Conservation (phyloP, 2,113 vertebrate genomes). For the Galeopterus variegatus region DNA sequence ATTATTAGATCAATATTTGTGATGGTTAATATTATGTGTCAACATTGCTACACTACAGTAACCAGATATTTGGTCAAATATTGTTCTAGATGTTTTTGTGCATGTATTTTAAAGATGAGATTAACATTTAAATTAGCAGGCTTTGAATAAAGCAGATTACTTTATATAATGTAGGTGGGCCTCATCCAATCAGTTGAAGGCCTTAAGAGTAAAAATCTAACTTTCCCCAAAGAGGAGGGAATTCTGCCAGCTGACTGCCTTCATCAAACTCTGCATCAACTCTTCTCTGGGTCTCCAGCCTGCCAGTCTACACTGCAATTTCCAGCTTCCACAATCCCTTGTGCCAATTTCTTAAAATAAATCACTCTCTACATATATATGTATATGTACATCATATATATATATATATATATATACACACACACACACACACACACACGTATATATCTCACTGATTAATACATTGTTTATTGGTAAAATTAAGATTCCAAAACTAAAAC, state of each 20-base stretch:
- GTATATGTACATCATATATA: background rate
- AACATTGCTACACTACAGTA: background rate
- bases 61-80: background rate
- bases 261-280: background rate
- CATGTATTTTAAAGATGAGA: slow-evolving; percentile 15
- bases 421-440: too few species aligned
- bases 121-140: background rate
- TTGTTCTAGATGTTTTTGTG: slow-evolving; percentile 22
- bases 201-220: background rate
- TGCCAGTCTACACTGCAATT: background rate
- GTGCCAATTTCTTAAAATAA: background rate
- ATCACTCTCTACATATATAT: background rate
- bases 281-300: background rate
- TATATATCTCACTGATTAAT: background rate
- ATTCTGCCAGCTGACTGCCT: background rate
- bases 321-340: background rate
- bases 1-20: background rate
- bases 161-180: background rate
- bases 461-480: background rate
- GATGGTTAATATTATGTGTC: background rate
- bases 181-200: background rate
- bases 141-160: background rate
- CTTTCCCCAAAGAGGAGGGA: background rate
- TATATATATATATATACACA: background rate
- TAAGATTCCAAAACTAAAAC: background rate